Evolutionary conservation across 2,888 invertebrate genomes (phyloP).

Genomic region (Anthrax anthrax): DNA sequence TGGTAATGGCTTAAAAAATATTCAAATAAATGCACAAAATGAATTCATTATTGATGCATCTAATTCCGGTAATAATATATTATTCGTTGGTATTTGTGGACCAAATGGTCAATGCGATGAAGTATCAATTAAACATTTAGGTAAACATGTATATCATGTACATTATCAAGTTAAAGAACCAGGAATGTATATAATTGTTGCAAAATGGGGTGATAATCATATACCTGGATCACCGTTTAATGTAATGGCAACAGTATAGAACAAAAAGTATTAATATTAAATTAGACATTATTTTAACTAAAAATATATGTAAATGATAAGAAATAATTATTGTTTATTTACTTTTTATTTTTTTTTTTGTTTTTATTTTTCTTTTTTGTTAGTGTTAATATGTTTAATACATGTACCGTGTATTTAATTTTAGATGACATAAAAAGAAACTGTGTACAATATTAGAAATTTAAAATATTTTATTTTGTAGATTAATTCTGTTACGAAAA

Average conservation of each 20-base stretch:
- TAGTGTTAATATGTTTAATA: no score
- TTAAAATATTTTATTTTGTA: no score
- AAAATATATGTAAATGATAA: no score
- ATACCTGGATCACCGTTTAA: slow-evolving; percentile 86
- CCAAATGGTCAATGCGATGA: slow-evolving; percentile 95
- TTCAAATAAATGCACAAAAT: slow-evolving; percentile 25
- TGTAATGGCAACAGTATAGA: slow-evolving; percentile 13
- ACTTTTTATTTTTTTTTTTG: no score
- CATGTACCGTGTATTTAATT: no score
- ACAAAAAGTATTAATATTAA: no score
- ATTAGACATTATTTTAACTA: no score
- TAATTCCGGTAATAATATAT: slow-evolving; percentile 66
- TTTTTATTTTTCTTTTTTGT: no score
- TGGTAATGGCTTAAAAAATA: slow-evolving; percentile 23
- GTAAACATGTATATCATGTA: slow-evolving; percentile 79
- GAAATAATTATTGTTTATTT: no score
- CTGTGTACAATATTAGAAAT: no score
- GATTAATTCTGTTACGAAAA: no score
- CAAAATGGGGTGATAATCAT: slow-evolving; percentile 95
- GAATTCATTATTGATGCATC: slow-evolving; percentile 30
- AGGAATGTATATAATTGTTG: slow-evolving; percentile 84
- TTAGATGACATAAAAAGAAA: no score
- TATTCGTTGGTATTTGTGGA: slow-evolving; percentile 90
- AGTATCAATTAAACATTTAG: slow-evolving; percentile 80
- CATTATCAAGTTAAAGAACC: slow-evolving; percentile 79